Base-by-base conservation (phyloP, 2,797 vertebrate genomes). In the Neomorphus geoffroyi region DNA sequence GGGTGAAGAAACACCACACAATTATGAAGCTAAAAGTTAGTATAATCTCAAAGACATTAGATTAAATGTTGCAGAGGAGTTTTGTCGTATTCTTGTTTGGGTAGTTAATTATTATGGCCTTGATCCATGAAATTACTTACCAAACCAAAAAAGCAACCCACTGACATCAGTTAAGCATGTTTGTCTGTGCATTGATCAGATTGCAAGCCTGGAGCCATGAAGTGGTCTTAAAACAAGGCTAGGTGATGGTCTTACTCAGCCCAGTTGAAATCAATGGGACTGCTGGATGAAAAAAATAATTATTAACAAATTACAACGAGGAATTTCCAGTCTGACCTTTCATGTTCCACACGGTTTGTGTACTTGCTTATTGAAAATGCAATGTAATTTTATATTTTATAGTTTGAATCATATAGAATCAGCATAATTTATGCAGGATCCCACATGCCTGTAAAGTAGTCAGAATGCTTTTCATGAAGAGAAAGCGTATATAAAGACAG, bases 381-480 rank as follows among this genome's bases (percentile, higher is more conserved):
- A 75, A 91, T 92, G 45, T 70, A 87, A 90, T 94, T 92, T 96
- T 90, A 23, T 83, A 75, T 70, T 81, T 87, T 92, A 83, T 91
- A 50, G 57, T 84, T 92, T 96, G 83, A 96, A 94, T 89, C 86
- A 93, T 58, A 82, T 54, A 89, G 66, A 96, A 93, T 94, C 90
- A 92, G 65, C 72, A 83, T 88, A 92, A 96, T 94, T 95, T 94
- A 94, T 96, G 70, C 92, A 94, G 77, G 57, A 94, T 94, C 81
- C 87, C 89, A 93, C 81, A 92, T 92, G 87, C 75, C 80, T 90
- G 84, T 89, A 94, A 93, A 89, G 74, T 79, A 94, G 74, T 80
- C 74, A 89, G 73, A 94, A 95, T 79, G 83, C 62, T 94, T 95
- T 93, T 85, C 91, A 91, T 33, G 11, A 90, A n/a, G 16, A 88